These are phyloP conservation scores for Acanthosepion esculentum DNA, from an alignment of 2,888 invertebrate species.

Conservation along the genomic window DNA sequence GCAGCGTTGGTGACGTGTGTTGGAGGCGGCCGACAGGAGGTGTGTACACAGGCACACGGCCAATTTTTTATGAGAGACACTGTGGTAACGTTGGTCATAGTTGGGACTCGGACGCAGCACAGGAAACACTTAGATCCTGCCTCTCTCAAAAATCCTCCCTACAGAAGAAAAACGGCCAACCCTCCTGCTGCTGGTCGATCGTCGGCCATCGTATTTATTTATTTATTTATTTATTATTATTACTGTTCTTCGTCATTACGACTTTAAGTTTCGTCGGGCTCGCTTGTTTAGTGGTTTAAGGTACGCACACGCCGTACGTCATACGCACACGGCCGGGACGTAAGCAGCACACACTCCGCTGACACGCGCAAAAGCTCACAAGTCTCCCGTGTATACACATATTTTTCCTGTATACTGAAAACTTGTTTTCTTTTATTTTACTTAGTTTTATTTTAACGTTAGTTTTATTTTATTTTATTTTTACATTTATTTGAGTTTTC, in stretches of 20 bases:
- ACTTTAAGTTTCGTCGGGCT: conserved; percentile 51
- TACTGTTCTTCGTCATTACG: not conserved
- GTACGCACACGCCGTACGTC: not conserved
- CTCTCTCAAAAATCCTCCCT: conserved; percentile 51
- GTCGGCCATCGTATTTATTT: not conserved
- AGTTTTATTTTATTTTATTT: not conserved
- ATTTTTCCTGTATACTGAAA: not conserved
- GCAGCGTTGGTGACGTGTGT: conserved; percentile 50
- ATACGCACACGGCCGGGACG: not conserved
- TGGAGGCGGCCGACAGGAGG: conserved; percentile 39
- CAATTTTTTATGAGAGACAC: conserved; percentile 60
- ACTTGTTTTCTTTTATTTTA: not conserved
- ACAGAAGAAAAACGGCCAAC: conserved; percentile 60
- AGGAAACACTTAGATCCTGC: conserved; percentile 59
- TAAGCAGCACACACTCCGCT: not conserved
- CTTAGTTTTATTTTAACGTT: not conserved
- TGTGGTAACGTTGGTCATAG: conserved; percentile 60
- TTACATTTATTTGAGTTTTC: too few relatives aligned
- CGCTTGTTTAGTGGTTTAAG: not conserved
- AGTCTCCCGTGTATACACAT: not conserved
- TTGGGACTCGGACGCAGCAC: conserved; percentile 58
- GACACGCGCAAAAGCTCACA: not conserved
- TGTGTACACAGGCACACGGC: conserved; percentile 48
- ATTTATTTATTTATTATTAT: not conserved
- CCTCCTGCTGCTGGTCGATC: conserved; percentile 66